Base-by-base conservation (phyloP, 2,113 vertebrate species). In the Pungitius pungitius region DNA sequence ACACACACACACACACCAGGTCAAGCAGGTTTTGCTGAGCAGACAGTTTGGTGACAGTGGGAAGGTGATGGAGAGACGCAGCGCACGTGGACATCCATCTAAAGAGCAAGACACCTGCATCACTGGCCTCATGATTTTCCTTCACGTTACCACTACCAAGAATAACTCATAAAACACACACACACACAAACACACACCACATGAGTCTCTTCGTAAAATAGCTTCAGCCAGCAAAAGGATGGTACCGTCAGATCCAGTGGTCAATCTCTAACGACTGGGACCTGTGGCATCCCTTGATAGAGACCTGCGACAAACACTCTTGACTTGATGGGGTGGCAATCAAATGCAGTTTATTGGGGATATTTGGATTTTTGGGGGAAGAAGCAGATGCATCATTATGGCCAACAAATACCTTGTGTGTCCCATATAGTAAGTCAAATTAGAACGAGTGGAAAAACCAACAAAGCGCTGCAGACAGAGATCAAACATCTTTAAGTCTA, bases 11-110 rank as follows among this genome's bases (percentile, higher is more conserved):
- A 45, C 17, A 56, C 9, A 7, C 22, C 10, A 65, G 20, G 66
- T 77, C 55, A 27, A 15, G 65, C 22, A 42, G 33, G 47, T 75
- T 72, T 76, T 80, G 87, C 85, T 85, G 87, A 91, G 63, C 72
- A 37, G 67, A 72, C 66, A 20, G 30, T 78, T 77, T 55, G 69
- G 80, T 70, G 80, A 76, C 63, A 80, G 73, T 2, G 39, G 40
- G 33, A 76, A 57, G 75, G 78, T 86, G 85, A 89, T 85, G 71
- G 68, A 78, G 56, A 72, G 81, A 69, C 35, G 69, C 64, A 55
- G 76, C 2, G 3, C 12, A 56, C 22, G 22, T 30, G 35, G 69
- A 72, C 85, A 87, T 90, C 70, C 75, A 88, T 89, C 77, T 73
- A 39, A 12, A 57, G 39, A 47, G 55, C 0, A 59, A 73, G 85